phyloP scores from a whole-genome alignment of 2,888 invertebrate genomes.

The Anticlea derivata region DNA sequence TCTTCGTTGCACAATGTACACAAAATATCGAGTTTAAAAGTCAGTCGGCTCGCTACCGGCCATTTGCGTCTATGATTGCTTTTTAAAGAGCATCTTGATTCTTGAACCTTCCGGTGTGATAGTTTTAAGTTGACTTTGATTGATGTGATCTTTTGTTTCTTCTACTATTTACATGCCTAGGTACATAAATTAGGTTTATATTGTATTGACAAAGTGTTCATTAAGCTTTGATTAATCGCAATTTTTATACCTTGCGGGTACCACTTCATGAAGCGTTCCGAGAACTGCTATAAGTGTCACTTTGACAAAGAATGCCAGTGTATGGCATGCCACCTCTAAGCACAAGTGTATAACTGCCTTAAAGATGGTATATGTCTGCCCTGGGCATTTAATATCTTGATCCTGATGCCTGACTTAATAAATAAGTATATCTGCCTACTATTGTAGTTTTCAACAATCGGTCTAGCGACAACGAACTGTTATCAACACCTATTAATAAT shows the following conservation, averaged over 20 bases:
- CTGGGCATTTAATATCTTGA: neutral
- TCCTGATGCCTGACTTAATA: neutral
- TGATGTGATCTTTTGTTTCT: neutral
- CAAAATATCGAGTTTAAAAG: conserved; percentile 23
- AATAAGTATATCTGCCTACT: neutral
- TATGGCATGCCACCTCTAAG: too few relatives aligned
- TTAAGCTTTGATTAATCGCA: too few relatives aligned
- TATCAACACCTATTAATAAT: conserved; percentile 26
- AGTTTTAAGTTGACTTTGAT: neutral
- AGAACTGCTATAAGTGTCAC: too few relatives aligned
- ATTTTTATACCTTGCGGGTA: too few relatives aligned
- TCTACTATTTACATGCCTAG: too few relatives aligned
- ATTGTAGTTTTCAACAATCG: conserved; percentile 17
- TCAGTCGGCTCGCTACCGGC: conserved; percentile 13
- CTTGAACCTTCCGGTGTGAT: conserved; percentile 6
- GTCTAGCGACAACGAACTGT: conserved; percentile 29
- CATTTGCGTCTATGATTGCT: conserved; percentile 2
- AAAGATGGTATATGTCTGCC: too few relatives aligned
- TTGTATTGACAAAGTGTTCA: too few relatives aligned
- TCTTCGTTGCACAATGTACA: conserved; percentile 31
- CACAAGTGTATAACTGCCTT: too few relatives aligned
- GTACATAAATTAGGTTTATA: neutral
- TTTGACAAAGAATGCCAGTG: too few relatives aligned
- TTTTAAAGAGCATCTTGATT: conserved; percentile 7
- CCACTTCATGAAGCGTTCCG: too few relatives aligned